Percentiles rank a stretch among this genome's conserved stretches.
These are phyloP conservation scores for Mechanitis mazaeus DNA, from an alignment of 2,888 invertebrate genomes.

Conservation along the genomic window DNA sequence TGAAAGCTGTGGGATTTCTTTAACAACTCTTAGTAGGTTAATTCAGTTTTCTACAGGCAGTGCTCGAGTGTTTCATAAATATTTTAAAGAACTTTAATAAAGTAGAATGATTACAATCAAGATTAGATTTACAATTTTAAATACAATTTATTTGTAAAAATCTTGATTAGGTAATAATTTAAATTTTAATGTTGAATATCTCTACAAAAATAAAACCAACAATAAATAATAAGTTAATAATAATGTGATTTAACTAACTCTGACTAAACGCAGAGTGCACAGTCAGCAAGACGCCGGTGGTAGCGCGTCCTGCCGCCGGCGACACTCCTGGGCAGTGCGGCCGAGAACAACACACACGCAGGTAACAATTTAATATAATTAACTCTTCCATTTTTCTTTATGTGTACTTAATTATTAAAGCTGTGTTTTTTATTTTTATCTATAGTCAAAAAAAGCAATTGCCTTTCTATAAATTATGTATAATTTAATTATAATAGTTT, in stretches of 20 bases:
- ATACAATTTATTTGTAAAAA: no score
- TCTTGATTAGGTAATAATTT: no score
- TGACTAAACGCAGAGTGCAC: constrained; percentile 22
- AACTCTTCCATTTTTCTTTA: neutral
- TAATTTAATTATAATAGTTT: no score
- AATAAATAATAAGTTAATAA: constrained; percentile 7
- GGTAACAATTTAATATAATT: neutral
- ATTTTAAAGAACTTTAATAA: no score
- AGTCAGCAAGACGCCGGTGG: constrained; percentile 44
- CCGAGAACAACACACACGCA: constrained; percentile 8
- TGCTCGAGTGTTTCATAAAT: no score
- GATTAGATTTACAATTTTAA: no score
- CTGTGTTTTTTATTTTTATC: no score
- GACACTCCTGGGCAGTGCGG: constrained; percentile 48
- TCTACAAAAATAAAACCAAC: neutral
- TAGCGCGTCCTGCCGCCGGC: constrained; percentile 22
- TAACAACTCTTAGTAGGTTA: no score
- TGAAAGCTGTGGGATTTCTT: no score
- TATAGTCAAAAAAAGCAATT: no score
- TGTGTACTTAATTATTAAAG: neutral
- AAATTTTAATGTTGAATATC: neutral
- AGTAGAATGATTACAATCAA: neutral
- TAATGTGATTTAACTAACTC: constrained; percentile 14
- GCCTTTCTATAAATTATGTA: no score
- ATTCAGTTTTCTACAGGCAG: no score